A percentile compares a stretch with the other conserved stretches of the same genome.
These are phyloP conservation scores for Epinephelus lanceolatus DNA, from an alignment of 2,113 vertebrate genomes.

Conservation along the genomic window DNA sequence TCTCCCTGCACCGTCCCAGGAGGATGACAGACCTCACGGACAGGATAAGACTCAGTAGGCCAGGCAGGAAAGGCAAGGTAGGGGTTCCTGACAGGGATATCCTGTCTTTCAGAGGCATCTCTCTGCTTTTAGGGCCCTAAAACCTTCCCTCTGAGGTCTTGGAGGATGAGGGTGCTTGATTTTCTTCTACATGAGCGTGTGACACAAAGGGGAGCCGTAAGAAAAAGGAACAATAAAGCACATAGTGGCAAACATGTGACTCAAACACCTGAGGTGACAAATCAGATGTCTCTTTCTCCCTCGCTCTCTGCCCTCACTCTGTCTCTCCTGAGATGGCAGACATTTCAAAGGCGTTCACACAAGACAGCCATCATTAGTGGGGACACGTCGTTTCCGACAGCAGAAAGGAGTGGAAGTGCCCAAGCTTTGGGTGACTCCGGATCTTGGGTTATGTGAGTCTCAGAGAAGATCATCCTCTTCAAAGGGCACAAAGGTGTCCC, in stretches of 20 bases:
- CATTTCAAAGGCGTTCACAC: slow-evolving; percentile 73
- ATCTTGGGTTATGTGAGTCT: slow-evolving; percentile 69
- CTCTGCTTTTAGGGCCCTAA: slow-evolving; percentile 35
- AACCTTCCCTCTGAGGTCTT: slow-evolving; percentile 24
- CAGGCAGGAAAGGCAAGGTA: slow-evolving; percentile 70
- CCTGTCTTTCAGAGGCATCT: slow-evolving; percentile 81
- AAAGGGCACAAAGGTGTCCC: slow-evolving; percentile 77
- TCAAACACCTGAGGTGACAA: slow-evolving; percentile 60
- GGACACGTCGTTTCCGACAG: slow-evolving; percentile 81
- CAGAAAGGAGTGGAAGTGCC: slow-evolving; percentile 68
- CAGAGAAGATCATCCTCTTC: slow-evolving; percentile 72
- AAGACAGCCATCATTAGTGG: slow-evolving; percentile 69
- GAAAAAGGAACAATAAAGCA: background rate
- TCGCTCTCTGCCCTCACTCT: slow-evolving; percentile 7
- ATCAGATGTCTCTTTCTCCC: slow-evolving; percentile 39
- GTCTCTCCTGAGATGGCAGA: slow-evolving; percentile 47
- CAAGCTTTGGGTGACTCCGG: slow-evolving; percentile 78
- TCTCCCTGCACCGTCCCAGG: slow-evolving; percentile 49
- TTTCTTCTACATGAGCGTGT: background rate
- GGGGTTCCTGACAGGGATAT: slow-evolving; percentile 84
- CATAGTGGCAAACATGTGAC: slow-evolving; percentile 18
- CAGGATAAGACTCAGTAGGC: slow-evolving; percentile 76
- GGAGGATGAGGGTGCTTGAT: background rate
- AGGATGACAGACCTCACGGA: slow-evolving; percentile 57
- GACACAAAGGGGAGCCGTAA: background rate